These are phyloP conservation scores for Amphiura filiformis DNA, from an alignment of 35 echinoderm and acorn worm genomes.

Conservation along the genomic window DNA sequence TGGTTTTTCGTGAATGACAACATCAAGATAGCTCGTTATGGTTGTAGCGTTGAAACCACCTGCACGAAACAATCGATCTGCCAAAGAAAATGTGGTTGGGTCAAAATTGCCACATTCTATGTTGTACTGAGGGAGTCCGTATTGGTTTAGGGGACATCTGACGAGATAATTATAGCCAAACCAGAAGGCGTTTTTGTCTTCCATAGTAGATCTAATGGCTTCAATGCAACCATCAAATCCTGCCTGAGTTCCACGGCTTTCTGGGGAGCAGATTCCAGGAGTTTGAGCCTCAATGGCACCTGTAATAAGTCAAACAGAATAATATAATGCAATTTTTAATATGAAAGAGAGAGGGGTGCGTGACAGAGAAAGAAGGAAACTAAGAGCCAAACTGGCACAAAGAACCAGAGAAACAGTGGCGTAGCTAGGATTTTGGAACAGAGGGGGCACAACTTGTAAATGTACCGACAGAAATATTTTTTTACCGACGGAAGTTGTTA, in stretches of 20 bases:
- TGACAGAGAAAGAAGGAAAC: no score
- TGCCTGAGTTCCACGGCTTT: background rate
- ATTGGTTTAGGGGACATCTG: background rate
- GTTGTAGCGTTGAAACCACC: background rate
- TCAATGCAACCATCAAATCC: background rate
- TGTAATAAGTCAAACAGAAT: no score
- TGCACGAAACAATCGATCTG: background rate
- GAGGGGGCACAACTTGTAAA: no score
- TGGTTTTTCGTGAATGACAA: background rate
- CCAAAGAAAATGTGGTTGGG: background rate
- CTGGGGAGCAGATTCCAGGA: background rate
- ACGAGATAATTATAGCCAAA: background rate
- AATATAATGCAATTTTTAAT: no score
- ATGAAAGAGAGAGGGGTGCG: no score
- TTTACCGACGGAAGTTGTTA: no score
- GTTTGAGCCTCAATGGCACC: no score
- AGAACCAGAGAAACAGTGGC: no score
- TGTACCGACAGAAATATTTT: no score
- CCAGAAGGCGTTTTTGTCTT: background rate
- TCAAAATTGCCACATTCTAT: background rate
- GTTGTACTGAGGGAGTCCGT: background rate
- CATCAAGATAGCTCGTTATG: background rate
- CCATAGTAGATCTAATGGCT: background rate
- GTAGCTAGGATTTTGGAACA: no score
- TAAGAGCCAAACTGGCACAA: no score